Percentiles rank a stretch among this genome's conserved stretches.
These are phyloP conservation scores for Neodon shergylaensis DNA, from an alignment of 2,113 vertebrate species.

Conservation along the genomic window DNA sequence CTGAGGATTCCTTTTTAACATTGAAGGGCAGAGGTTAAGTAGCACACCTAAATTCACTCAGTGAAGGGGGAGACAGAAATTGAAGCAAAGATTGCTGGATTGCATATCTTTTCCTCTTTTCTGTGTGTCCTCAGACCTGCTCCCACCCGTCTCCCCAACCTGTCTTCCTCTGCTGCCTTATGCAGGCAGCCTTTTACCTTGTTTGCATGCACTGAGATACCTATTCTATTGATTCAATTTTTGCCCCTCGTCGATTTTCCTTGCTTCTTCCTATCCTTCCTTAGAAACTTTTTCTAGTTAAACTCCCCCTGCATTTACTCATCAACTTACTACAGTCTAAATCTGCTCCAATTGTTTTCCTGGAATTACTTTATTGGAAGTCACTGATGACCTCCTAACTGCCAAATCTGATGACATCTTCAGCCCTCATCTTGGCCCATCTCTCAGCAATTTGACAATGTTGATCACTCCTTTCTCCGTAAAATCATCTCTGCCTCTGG, in stretches of 20 bases:
- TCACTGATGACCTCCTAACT: conserved; percentile 48
- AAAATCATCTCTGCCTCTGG: conserved; percentile 41
- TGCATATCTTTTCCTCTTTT: not conserved
- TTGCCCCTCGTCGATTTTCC: conserved; percentile 7
- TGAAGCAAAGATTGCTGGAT: not conserved
- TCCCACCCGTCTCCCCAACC: not conserved
- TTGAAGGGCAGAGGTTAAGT: conserved; percentile 15
- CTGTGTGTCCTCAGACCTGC: not conserved
- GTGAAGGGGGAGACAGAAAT: not conserved
- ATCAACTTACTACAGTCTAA: conserved; percentile 35
- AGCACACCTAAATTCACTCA: not conserved
- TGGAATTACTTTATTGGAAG: conserved; percentile 61
- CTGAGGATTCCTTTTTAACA: conserved; percentile 19
- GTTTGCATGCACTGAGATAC: not conserved
- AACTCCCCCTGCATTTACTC: conserved; percentile 58
- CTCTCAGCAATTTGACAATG: conserved; percentile 33
- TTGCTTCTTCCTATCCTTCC: conserved; percentile 41
- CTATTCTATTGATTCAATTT: not conserved
- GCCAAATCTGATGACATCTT: conserved; percentile 52
- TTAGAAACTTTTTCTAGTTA: conserved; percentile 55
- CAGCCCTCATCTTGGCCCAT: not conserved
- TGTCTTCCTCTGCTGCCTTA: not conserved
- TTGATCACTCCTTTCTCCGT: not conserved
- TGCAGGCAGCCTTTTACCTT: not conserved
- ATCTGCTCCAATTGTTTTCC: conserved; percentile 56